These are phyloP conservation scores for Sebastiscus albofasciatus DNA, from an alignment of 2,797 vertebrate species.

Conservation along the genomic window DNA sequence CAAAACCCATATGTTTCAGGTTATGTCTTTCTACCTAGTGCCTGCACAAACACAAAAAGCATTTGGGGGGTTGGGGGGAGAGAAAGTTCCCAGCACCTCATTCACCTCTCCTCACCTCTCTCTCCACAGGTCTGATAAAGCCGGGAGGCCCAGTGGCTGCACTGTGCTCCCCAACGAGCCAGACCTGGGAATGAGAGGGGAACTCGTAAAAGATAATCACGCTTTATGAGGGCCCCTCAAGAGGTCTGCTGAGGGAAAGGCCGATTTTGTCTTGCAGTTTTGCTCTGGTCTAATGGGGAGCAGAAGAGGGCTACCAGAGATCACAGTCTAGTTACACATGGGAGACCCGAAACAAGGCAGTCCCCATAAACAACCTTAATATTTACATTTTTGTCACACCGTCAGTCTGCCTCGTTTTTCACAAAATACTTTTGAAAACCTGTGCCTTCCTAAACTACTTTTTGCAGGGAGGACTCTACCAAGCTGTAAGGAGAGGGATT, in stretches of 20 bases:
- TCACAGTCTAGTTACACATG: conserved; percentile 2
- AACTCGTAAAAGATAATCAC: conserved; percentile 81
- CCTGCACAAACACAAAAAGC: conserved; percentile 44
- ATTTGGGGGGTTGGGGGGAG: background rate
- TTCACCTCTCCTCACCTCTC: conserved; percentile 61
- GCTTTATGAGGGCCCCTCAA: conserved; percentile 76
- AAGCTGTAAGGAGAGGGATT: background rate
- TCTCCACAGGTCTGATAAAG: conserved; percentile 52
- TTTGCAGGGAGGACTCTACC: background rate
- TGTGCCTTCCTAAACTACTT: background rate
- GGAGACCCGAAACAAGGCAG: background rate
- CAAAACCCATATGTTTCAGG: conserved; percentile 48
- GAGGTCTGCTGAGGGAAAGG: conserved; percentile 63
- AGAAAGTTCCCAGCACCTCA: conserved; percentile 67
- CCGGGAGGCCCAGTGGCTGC: conserved; percentile 55
- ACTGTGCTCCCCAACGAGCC: conserved; percentile 47
- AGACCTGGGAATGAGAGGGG: conserved; percentile 71
- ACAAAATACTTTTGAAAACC: background rate
- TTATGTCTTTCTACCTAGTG: conserved; percentile 39
- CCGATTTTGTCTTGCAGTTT: conserved; percentile 52
- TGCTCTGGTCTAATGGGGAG: conserved; percentile 59
- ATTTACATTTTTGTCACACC: background rate
- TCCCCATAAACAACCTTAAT: background rate
- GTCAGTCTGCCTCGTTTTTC: background rate
- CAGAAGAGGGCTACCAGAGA: conserved; percentile 44